Base-by-base conservation (phyloP, 2,113 vertebrate species). In the Pseudorectes ferrugineus region DNA sequence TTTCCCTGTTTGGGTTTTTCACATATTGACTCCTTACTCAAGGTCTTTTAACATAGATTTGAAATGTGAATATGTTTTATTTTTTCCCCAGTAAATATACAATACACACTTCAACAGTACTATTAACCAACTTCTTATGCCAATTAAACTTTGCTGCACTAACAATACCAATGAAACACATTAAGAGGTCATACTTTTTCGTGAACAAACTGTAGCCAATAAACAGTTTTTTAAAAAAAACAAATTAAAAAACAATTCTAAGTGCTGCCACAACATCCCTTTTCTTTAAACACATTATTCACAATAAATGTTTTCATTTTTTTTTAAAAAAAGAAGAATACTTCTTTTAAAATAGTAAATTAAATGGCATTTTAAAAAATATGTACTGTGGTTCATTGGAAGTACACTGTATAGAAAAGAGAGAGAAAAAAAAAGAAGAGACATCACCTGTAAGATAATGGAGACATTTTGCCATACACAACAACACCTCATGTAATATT, bases 31-130 rank as follows among this genome's bases (percentile, higher is more conserved):
- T 95, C 63, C 92, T 96, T 96, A 96, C 80, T 96, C 92, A 95
- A 95, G 90, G 59, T 83, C 93, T 90, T 96, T 97, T 98, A 97
- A 97, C 91, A 97, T 97, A 97, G 96, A 96, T 97, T 97, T 98
- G 97, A 98, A 98, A 98, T 97, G 98, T 98, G 97, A 98, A 98
- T 98, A 97, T 94, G 97, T 97, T 98, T 98, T 98, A 98, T 98
- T 98, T 98, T 97, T 97, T 97, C 97, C 97, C 98, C 98, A 97
- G 97, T 98, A 98, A 98, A 97, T 98, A 98, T 98, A 98, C 98
- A 98, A 98, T 97, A 98, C 98, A 98, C 97, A 98, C 97, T 97
- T 98, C 95, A 96, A 98, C 98, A 98, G 97, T 97, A 98, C 97
- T 98, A 98, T 94, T 95, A 97, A 98, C 94, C 97, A 97, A 96